Conservation (phyloP, 2,888 invertebrate genomes). For the Synanthedon myopaeformis region DNA sequence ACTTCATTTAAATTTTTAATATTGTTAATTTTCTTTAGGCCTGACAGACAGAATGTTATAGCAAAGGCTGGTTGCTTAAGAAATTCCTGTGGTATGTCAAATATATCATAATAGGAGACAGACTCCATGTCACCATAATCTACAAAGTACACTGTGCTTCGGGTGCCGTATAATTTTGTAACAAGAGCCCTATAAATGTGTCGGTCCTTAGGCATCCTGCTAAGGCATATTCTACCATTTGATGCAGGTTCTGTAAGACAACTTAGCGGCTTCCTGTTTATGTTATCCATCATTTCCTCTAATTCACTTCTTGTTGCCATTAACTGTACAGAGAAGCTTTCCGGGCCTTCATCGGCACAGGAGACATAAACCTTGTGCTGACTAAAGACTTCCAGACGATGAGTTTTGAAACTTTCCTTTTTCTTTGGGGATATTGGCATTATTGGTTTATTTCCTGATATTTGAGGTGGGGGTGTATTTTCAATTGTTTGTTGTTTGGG, state of each 20-base stretch:
- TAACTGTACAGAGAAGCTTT: constrained; percentile 81
- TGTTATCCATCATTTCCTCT: constrained; percentile 77
- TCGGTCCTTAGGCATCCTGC: constrained; percentile 76
- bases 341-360: constrained; percentile 83
- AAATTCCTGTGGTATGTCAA: constrained; percentile 79
- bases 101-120: constrained; percentile 77
- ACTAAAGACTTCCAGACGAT: constrained; percentile 50
- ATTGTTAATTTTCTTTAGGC: constrained; percentile 73
- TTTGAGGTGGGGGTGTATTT: constrained; percentile 13
- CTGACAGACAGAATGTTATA: constrained; percentile 78
- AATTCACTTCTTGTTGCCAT: constrained; percentile 71
- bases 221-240: constrained; percentile 82
- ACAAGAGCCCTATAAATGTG: constrained; percentile 82
- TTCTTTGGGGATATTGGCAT: constrained; percentile 46
- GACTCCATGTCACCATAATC: constrained; percentile 85
- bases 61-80: constrained; percentile 81
- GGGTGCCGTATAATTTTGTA: constrained; percentile 76
- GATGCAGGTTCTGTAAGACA: constrained; percentile 76
- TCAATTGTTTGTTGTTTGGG: constrained; percentile 9
- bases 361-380: constrained; percentile 79
- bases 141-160: constrained; percentile 82
- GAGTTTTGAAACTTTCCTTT: constrained; percentile 66
- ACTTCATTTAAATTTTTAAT: constrained; percentile 73
- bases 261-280: constrained; percentile 73
- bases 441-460: constrained; percentile 20